Evolutionary conservation across 2,113 vertebrate genomes (phyloP).

Genomic region (Chascanopsetta lugubris): DNA sequence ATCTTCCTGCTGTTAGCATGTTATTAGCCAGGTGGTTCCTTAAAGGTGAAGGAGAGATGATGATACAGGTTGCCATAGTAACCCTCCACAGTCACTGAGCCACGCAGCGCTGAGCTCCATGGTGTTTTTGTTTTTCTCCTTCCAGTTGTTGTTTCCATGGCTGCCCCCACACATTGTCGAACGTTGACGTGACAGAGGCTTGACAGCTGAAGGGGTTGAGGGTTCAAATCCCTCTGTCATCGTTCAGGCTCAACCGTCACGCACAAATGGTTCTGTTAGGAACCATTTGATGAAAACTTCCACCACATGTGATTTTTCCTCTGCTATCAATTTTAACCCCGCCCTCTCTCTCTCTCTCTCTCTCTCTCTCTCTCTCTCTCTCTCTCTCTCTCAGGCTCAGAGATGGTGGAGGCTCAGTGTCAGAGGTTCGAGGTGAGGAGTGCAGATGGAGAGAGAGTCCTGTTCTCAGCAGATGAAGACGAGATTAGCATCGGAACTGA

Average conservation of each 20-base stretch:
- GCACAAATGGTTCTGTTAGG: conserved; percentile 3
- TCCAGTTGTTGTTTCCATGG: too few relatives aligned
- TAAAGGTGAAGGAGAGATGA: too few relatives aligned
- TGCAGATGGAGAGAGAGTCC: conserved; percentile 84
- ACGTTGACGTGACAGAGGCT: too few relatives aligned
- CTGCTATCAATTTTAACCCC: background rate
- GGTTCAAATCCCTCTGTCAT: conserved; percentile 8
- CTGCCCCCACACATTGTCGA: too few relatives aligned
- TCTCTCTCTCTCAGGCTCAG: conserved; percentile 83
- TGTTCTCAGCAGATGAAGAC: conserved; percentile 96
- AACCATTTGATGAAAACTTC: conserved; percentile 1
- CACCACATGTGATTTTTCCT: background rate
- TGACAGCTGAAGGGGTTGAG: background rate
- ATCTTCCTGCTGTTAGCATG: too few relatives aligned
- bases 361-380: conserved; percentile 2
- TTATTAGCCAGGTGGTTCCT: too few relatives aligned
- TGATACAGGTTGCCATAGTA: too few relatives aligned
- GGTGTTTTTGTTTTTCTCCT: too few relatives aligned
- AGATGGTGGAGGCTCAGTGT: conserved; percentile 94
- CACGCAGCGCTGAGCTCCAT: too few relatives aligned
- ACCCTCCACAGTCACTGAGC: too few relatives aligned
- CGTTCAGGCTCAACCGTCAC: conserved; percentile 4
- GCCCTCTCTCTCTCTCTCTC: background rate
- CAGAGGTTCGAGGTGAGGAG: conserved; percentile 95
- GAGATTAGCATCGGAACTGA: conserved; percentile 95